Evolutionary conservation across 2,888 invertebrate species (phyloP).

Genomic region (Erannis defoliaria): DNA sequence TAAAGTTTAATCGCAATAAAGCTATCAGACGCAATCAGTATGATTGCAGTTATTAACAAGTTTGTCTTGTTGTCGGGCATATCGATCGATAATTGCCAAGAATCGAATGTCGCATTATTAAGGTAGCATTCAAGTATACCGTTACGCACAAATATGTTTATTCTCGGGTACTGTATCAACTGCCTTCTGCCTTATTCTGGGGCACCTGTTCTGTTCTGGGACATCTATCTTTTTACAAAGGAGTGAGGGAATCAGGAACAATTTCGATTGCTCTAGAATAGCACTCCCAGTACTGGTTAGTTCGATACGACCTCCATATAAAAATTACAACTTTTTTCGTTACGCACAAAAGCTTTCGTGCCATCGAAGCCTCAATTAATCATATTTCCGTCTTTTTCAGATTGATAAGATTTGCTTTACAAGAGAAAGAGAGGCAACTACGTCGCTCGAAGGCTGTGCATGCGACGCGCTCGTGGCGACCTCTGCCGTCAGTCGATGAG

Average conservation of each 20-base stretch:
- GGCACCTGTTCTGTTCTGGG: not conserved
- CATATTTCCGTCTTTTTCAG: conserved; percentile 55
- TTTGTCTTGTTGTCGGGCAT: conserved; percentile 24
- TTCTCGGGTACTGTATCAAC: conserved; percentile 5
- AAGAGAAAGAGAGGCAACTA: conserved; percentile 41
- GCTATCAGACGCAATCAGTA: conserved; percentile 4
- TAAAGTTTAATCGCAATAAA: conserved; percentile 6
- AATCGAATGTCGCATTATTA: conserved; percentile 39
- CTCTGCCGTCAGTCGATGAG: conserved; percentile 36
- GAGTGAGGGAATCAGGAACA: not conserved
- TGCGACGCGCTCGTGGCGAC: conserved; percentile 41
- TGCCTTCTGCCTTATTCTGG: not conserved
- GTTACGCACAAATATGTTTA: conserved; percentile 41
- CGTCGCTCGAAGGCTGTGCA: conserved; percentile 40
- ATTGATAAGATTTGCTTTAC: conserved; percentile 17
- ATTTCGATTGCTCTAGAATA: conserved; percentile 12
- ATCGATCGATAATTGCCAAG: conserved; percentile 25
- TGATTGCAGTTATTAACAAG: conserved; percentile 23
- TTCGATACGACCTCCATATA: conserved; percentile 41
- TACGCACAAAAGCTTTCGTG: conserved; percentile 45
- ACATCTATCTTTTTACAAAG: not conserved
- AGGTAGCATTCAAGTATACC: no score
- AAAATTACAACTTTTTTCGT: conserved; percentile 48
- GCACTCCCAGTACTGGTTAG: conserved; percentile 19
- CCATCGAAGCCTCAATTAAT: conserved; percentile 50